Evolutionary conservation across 2,888 invertebrate species (phyloP).

Genomic region (Dryobota labecula): DNA sequence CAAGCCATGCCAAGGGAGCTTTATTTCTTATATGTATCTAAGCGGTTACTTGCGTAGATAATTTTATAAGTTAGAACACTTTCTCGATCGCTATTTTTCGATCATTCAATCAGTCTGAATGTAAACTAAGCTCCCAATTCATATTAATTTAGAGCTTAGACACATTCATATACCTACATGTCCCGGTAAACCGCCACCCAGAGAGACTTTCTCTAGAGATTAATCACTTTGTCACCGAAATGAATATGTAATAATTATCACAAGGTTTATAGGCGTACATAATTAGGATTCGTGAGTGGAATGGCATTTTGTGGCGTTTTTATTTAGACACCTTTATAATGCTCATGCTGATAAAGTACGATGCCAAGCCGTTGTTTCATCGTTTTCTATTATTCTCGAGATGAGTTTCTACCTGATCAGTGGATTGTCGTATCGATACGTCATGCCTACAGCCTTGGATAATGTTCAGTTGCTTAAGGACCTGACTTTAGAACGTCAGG

Average conservation of each 20-base stretch:
- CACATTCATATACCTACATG: background rate
- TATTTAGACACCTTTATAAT: background rate
- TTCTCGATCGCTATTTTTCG: background rate
- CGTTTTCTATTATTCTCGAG: background rate
- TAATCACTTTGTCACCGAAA: slow-evolving; percentile 47
- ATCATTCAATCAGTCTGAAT: slow-evolving; percentile 24
- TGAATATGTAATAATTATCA: slow-evolving; percentile 50
- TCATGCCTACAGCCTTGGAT: background rate
- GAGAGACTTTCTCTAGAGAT: slow-evolving; percentile 44
- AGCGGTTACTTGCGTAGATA: background rate
- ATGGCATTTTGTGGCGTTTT: slow-evolving; percentile 14
- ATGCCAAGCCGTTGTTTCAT: background rate
- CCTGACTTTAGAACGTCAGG: background rate
- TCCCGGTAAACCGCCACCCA: slow-evolving; percentile 18
- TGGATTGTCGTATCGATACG: background rate
- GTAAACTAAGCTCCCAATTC: slow-evolving; percentile 36
- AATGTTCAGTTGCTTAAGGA: background rate
- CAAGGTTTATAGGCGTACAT: slow-evolving; percentile 28
- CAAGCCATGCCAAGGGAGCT: background rate
- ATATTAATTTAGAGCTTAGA: slow-evolving; percentile 45
- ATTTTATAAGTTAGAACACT: background rate
- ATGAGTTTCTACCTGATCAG: slow-evolving; percentile 1
- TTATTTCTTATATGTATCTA: background rate
- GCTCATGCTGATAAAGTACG: slow-evolving; percentile 12
- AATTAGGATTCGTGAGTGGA: slow-evolving; percentile 6